Base-by-base conservation (phyloP, 1,140 invertebrate species). In the Ceratosolen solmsi region DNA sequence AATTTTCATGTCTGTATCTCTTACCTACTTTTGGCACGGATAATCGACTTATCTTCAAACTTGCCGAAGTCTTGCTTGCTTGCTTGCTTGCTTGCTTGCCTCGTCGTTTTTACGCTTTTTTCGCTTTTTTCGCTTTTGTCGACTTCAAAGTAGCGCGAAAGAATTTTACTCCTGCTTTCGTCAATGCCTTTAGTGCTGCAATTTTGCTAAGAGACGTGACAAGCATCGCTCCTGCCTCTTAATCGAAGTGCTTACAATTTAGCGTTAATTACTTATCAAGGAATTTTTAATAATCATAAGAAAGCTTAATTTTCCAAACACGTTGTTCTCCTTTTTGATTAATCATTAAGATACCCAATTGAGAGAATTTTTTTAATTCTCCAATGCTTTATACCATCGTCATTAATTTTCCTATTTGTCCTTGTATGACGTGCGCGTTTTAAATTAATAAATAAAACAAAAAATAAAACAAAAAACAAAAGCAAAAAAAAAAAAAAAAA, bases 11-110 rank as follows among this genome's bases (percentile, higher is more conserved):
- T 25, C 63, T 36, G 38, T 41, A 7, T 71, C 68, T 22, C 17
- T 76, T 51, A 49, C 72, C n/a, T 80, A 80, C 65, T 80, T 83
- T 77, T 72, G 60, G 15, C 25, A 27, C 60, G 68, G 79, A 80
- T 83, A 83, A 83, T 83, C 82, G 73, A 80, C 60, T 83, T 77
- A 80, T 76, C 73, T 80, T 70, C 60, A 65, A 83, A 79, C 46
- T 68, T 11, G 11, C 58, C 11, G 8, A 27, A 30, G 22, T 36
- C 54, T 17, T 70, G 51, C 54, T 63, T 77, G 25, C 60, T 46
- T 46, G 38, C 54, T n/a, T 33, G 13, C 41, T 7, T 46, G 56
- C 33, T 46, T 58, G n/a, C n/a, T 38, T 30, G 41, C 56, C 27
- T 70, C 30, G 27, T 38, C 58, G 2, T 68, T 65, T 65, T 70